phyloP scores from a whole-genome alignment of 1,140 invertebrate genomes.

The Drosophila novamexicana region DNA sequence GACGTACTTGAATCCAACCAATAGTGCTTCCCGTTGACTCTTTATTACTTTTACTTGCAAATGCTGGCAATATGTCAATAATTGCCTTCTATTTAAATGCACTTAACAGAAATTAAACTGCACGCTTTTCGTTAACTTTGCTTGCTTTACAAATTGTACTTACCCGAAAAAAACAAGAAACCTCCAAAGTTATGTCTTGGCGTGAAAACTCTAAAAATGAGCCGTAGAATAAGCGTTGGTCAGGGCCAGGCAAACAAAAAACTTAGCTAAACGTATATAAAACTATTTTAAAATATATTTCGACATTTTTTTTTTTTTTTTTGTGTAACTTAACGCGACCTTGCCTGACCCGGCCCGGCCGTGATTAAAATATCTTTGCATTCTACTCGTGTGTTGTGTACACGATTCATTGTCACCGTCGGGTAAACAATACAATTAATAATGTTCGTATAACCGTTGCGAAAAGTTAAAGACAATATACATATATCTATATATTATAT shows the following conservation, averaged over 20 bases:
- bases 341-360: too few relatives aligned
- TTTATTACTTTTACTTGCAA: not conserved
- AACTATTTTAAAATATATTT: constrained; percentile 3
- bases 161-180: constrained; percentile 12
- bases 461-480: constrained; percentile 18
- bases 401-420: not conserved
- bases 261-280: constrained; percentile 16
- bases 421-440: not conserved
- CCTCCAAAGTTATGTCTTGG: constrained; percentile 26
- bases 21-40: too few relatives aligned
- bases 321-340: not conserved
- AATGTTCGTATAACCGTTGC: constrained; percentile 39
- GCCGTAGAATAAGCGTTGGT: constrained; percentile 13
- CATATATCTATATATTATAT: not conserved
- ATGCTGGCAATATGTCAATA: not conserved
- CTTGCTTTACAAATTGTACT: constrained; percentile 13
- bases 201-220: constrained; percentile 64
- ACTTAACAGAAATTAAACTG: constrained; percentile 20
- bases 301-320: not conserved
- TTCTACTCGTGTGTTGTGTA: not conserved
- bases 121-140: constrained; percentile 43
- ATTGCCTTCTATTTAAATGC: not conserved
- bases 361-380: not conserved
- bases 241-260: constrained; percentile 3
- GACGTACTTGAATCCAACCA: not conserved